Base-by-base conservation (phyloP, 1,140 invertebrate species). In the Drosophila arizonae region DNA sequence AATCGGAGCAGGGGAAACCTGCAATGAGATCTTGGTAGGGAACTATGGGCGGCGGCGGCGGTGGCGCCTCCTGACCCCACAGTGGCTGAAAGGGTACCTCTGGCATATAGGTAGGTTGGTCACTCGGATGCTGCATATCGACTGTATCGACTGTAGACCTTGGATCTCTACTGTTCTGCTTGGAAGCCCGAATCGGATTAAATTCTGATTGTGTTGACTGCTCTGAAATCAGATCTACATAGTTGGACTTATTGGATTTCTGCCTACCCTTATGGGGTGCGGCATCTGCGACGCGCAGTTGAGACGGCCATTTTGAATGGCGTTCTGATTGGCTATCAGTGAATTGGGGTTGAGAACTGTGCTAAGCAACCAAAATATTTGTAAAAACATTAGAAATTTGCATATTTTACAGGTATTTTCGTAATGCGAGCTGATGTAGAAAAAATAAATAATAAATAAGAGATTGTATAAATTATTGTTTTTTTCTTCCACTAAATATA, bases 11-110 rank as follows among this genome's bases (percentile, higher is more conserved):
- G 10, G 92, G 92, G 79, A 93, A 94, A 3, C 93, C 93, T 8
- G 93, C 92, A 21, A 94, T 90, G 33, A 94, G 92, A 58, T 94
- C 93, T 13, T 93, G 93, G 82, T 94, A 94, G 17, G 92, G 91
- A 9, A 92, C 91, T 65, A 92, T 91, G 33, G 91, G 91, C 10
- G 90, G 90, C 6, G 90, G 90, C 6, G 89, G 85, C 15, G 89
- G 89, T 6, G 90, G 84, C 9, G 90, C 82, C 45, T 90, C 85
- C 28, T 92, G 91, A 15, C 85, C 80, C 64, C 90, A 84, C 50
- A 91, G 71, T 10, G 91, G 79, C 56, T 91, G 90, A 71, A 91
- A 91, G 10, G 90, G 90, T n/a, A 92, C 91, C 56, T 91, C 91
- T 36, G 90, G 79, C 81, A 92, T 91, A 28, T 90, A 92, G 45